phyloP scores from a whole-genome alignment of 2,113 vertebrate genomes.

The Pachyramphus minor region DNA sequence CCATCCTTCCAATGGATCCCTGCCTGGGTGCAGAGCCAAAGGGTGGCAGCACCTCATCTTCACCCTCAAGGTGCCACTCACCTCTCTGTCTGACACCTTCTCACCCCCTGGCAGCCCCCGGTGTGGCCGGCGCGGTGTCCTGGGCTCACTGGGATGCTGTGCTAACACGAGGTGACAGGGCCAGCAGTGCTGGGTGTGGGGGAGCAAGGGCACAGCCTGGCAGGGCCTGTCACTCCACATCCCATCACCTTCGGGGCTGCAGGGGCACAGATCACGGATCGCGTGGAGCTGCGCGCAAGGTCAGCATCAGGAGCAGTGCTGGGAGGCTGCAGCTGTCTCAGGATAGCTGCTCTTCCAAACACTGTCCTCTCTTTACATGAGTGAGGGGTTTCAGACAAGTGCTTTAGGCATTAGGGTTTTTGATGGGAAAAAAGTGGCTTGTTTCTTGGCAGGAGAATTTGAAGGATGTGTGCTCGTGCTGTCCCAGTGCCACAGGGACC shows the following conservation, averaged over 20 bases:
- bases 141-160: rapidly evolving
- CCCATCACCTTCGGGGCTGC: not conserved
- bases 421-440: not conserved
- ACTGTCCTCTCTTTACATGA: not conserved
- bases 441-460: not conserved
- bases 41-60: not conserved
- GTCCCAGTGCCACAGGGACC: rapidly evolving
- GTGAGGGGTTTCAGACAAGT: rapidly evolving
- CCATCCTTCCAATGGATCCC: not conserved
- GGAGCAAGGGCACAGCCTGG: not conserved
- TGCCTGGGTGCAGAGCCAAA: not conserved
- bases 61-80: not conserved
- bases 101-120: not conserved
- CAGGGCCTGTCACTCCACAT: not conserved
- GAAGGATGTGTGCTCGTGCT: not conserved
- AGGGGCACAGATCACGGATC: not conserved
- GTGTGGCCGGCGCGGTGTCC: rapidly evolving
- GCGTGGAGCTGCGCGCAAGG: rapidly evolving
- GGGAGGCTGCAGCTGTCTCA: not conserved
- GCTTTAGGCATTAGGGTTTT: not conserved
- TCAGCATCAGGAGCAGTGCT: rapidly evolving
- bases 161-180: not conserved
- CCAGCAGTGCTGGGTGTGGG: rapidly evolving
- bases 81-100: rapidly evolving
- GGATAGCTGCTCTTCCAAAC: not conserved